Base-by-base conservation (phyloP, 2,888 invertebrate species). In the Odontomyia ornata region DNA sequence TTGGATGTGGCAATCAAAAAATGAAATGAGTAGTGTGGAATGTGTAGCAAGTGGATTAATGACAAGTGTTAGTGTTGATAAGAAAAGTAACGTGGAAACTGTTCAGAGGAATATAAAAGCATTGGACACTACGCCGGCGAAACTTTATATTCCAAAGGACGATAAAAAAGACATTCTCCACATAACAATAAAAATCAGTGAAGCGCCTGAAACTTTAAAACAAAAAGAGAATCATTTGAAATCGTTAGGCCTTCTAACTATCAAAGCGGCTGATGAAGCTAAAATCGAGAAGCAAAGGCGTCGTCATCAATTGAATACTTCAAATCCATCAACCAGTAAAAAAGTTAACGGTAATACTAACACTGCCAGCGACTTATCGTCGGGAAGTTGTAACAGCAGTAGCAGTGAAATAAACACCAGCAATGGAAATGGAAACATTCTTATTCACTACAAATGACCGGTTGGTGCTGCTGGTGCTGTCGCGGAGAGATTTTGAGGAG, bases 171-270 rank as follows among this genome's bases (percentile, higher is more conserved):
- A 75, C 57, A 56, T 60, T 27, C n/a, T n/a, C n/a, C n/a, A n/a
- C n/a, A n/a, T n/a, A n/a, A n/a, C 21, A 46, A 78, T 36, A 36
- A 36, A 36, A 36, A 15, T 71, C n/a, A 30, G 77, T 25, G 80
- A 81, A 65, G 89, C 91, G 0, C 91, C 92, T 0, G 92, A 92
- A 80, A 90, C 90, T 78, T 89, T 91, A 77, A 90, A 90, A 64
- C 88, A 90, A 57, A 95, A 95, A 82, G 94, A 94, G 81, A 91
- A 90, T 69, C 92, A 95, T 62, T 84, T 95, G 1, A 89, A 93
- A 82, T 91, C 93, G 7, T 86, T 95, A 43, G 95, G 95, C 0
- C 84, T 95, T 64, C 88, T 93, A 43, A 93, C 94, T 0, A 89
- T 92, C 81, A 91, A 92, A 82, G 93, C 92, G 7, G 93, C 93